Evolutionary conservation across 2,888 invertebrate genomes (phyloP), one percentile per base, ranked within the genome.

Genomic region (Tetropium fuscum): DNA sequence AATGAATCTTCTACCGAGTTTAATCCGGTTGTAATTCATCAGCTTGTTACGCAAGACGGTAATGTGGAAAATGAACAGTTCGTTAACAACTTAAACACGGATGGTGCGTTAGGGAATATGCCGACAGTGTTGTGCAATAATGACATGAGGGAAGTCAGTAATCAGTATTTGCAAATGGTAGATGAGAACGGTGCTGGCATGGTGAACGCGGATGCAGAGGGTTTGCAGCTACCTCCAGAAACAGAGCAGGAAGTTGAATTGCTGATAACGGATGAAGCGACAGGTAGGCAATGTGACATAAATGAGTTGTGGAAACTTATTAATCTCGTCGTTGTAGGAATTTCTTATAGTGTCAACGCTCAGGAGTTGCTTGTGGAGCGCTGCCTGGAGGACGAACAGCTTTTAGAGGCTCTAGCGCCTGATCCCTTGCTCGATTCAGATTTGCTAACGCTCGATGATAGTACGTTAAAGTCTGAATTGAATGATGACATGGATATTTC

Each of bases 231-330:
- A 27, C 68, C 72, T 44, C 59, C 70, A n/a, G 72, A 73, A 58
- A 59, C 64, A 7, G 77, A 78, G 58, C 77, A 79, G 64, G 78
- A 78, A 61, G 82, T 81, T 15, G 80, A 81, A 70, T 72, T 82
- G 57, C 69, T 82, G 47, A 82, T 82, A 53, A 81, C 81, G 6
- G 81, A 82, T 69, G 80, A 81, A 64, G 74, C 74, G 53, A 81
- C 81, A 55, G 81, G 72, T 68, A 62, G 38, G 34, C 15, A 13
- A 13, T 34, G 11, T 34, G 27, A 27, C n/a, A n/a, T 27, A n/a
- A 27, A n/a, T 7, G 7, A 3, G 7, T 27, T 7, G 8, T 27
- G 2, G 27, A 2, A 3, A 27, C 41, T 20, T 43, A 7, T 30
- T 54, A 20, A 0, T 22, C 44, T 57, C n/a, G 1, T 10, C 7